Evolutionary conservation across 2,888 invertebrate species (phyloP), one percentile per base, ranked within the genome.

Genomic region (Rutpela maculata): DNA sequence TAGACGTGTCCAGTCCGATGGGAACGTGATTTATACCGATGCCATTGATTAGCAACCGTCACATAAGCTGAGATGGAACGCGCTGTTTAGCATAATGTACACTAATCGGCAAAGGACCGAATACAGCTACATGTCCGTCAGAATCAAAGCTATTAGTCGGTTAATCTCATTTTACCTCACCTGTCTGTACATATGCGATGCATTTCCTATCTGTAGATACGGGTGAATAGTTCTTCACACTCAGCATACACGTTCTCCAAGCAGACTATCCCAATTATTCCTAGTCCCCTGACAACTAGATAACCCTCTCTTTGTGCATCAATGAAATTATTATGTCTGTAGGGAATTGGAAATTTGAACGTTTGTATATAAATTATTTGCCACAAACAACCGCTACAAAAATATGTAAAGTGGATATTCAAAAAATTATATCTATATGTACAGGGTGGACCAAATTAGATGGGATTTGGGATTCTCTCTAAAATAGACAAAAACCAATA

Each of bases 11-110:
- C 84, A 83, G 85, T 84, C 88, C 87, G 81, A 80, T 83, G 87
- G 88, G 87, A 88, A 87, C 86, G 88, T 88, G 88, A 89, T 89
- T 88, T 88, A 88, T 87, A 85, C 85, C 87, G 83, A 85, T 85
- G 85, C 85, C 87, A 87, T 88, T 89, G 88, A 89, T 89, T 89
- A 88, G 86, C 84, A 83, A 83, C 87, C 81, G 88, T 86, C 88
- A 88, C 86, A 87, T 86, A 87, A 86, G 85, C 87, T 85, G 88
- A 88, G 87, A 88, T 86, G 86, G 85, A 81, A 83, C 82, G 85
- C 85, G 81, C 85, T 88, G 86, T 88, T 89, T 88, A 88, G 87
- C 88, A 88, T 88, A 88, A 88, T 88, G 88, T 85, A 85, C 85
- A 85, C 84, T 88, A 88, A 88, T 88, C 88, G 87, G 85, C 84